These are phyloP conservation scores for Sceloporus tristichus DNA, from an alignment of 2,113 vertebrate genomes.

Conservation along the genomic window DNA sequence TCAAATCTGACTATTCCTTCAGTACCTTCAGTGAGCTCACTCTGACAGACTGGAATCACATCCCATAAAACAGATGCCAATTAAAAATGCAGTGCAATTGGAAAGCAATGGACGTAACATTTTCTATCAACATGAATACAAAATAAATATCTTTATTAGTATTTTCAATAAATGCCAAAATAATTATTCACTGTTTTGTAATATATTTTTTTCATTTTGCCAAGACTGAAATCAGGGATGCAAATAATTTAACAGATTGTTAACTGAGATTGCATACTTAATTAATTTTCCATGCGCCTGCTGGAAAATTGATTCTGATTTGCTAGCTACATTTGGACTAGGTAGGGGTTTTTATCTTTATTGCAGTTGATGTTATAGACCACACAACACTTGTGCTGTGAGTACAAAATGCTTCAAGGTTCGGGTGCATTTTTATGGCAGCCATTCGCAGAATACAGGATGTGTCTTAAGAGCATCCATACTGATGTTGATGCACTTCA, in stretches of 20 bases:
- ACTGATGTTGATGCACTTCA: neutral
- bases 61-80: slow-evolving; percentile 12
- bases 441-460: neutral
- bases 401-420: slow-evolving; percentile 9
- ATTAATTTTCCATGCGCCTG: slow-evolving; percentile 28
- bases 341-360: neutral
- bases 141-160: slow-evolving; percentile 8
- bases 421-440: slow-evolving; percentile 6
- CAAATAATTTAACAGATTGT: neutral
- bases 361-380: neutral
- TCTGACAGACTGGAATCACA: neutral
- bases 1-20: slow-evolving; percentile 13
- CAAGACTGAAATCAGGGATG: slow-evolving; percentile 39
- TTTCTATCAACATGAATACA: slow-evolving; percentile 36
- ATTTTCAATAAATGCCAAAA: slow-evolving; percentile 23
- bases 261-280: slow-evolving; percentile 44
- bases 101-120: neutral
- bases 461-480: neutral
- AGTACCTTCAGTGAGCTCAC: neutral
- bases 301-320: slow-evolving; percentile 40
- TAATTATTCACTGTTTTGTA: slow-evolving; percentile 9
- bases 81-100: neutral
- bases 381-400: neutral
- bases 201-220: slow-evolving; percentile 6
- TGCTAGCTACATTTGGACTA: slow-evolving; percentile 26